Evolutionary conservation across 2,113 vertebrate species (phyloP), one percentile per base, ranked within the genome.

Genomic region (Rhinoptilus africanus): DNA sequence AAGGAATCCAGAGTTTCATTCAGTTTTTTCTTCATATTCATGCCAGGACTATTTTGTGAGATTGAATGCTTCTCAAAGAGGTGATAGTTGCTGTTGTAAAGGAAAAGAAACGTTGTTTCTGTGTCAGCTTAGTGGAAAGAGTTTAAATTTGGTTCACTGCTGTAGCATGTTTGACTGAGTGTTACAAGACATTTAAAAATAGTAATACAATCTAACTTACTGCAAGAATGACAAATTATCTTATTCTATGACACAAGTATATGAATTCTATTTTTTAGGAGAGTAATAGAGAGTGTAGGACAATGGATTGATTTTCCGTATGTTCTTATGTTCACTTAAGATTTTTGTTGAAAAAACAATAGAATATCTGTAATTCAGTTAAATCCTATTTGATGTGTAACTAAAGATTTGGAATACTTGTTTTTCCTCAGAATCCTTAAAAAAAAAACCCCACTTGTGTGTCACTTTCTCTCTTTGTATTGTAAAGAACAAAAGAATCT

Each of bases 41-140:
- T 59, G 16, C 22, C 41, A 71, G 35, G 27, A 78, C 14, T 15
- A 23, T 85, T 82, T 59, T 96, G 19, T 82, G 23, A 43, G 37
- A 74, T 56, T 0, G 0, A 69, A 30, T 45, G 9, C 7, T 66
- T 90, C 1, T 3, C 0, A 4, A n/a, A 66, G 37, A 71, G 12
- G 7, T 39, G 12, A 39, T 87, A 51, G 14, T 34, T 89, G 13
- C 30, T 78, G 30, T 77, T 87, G 6, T 41, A 56, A 75, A 28
- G 28, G 43, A 22, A 37, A 90, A 84, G 3, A 62, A n/a, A 19
- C 50, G 6, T 4, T 94, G 56, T 82, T 66, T 82, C 30, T 53
- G 4, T 45, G 14, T 59, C 21, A 43, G 6, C 34, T 51, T 34
- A 62, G 26, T 30, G 12, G 11, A 66, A 53, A 50, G 48, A 60